Conservation (phyloP, 1,140 invertebrate species). For the Sweltsa coloradensis region DNA sequence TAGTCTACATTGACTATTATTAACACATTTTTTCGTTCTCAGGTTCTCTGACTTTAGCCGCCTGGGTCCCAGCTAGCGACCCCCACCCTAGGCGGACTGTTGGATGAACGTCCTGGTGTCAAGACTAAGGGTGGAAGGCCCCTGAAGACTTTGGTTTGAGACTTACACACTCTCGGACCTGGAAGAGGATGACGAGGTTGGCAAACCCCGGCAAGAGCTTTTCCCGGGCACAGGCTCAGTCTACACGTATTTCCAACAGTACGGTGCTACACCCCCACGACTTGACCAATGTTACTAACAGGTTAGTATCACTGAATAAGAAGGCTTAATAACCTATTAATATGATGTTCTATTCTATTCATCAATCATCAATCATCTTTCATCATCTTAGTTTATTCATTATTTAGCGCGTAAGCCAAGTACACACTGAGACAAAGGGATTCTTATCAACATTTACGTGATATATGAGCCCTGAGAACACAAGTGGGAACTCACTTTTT, state of each 20-base stretch:
- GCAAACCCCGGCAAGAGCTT: constrained; percentile 59
- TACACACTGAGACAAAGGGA: no score
- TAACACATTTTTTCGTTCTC: no score
- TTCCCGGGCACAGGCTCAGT: constrained; percentile 62
- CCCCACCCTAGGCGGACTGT: constrained; percentile 75
- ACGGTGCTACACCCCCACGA: constrained; percentile 79
- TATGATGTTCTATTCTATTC: no score
- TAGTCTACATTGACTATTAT: no score
- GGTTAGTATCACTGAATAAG: constrained; percentile 36
- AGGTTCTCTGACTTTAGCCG: constrained; percentile 78
- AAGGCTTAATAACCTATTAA: no score
- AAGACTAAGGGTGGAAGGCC: constrained; percentile 70
- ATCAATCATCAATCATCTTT: no score
- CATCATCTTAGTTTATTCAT: no score
- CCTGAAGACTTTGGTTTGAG: constrained; percentile 63
- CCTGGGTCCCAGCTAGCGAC: constrained; percentile 91
- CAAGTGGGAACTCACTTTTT: no score
- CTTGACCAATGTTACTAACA: constrained; percentile 50
- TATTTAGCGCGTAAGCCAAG: no score
- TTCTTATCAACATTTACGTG: no score
- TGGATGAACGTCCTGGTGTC: constrained; percentile 85
- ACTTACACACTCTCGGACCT: constrained; percentile 72
- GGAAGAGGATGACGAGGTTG: constrained; percentile 75
- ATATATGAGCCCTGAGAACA: no score
- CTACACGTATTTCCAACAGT: constrained; percentile 81